Evolutionary conservation across 1,140 invertebrate genomes (phyloP).

Genomic region (Diorhabda elongata): DNA sequence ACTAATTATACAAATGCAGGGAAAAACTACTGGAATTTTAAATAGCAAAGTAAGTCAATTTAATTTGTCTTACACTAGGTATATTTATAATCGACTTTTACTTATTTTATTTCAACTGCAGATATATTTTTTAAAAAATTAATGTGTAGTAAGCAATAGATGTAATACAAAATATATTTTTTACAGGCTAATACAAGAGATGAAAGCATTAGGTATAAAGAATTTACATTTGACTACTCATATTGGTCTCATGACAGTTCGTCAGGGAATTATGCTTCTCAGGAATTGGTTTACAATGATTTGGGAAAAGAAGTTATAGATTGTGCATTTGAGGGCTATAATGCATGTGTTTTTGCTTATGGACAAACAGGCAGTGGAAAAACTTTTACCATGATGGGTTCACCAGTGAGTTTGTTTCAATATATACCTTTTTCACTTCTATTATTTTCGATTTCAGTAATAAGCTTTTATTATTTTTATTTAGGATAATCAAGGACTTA

Average conservation of each 20-base stretch:
- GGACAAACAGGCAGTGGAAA: slow-evolving; percentile 94
- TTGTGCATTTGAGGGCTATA: slow-evolving; percentile 94
- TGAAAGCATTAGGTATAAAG: slow-evolving; percentile 61
- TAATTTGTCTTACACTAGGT: too few species aligned
- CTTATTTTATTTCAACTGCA: too few species aligned
- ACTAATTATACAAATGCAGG: slow-evolving; percentile 82
- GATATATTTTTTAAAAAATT: too few species aligned
- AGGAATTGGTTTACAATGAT: slow-evolving; percentile 83
- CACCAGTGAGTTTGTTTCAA: slow-evolving; percentile 53
- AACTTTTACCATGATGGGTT: slow-evolving; percentile 98
- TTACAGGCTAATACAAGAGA: slow-evolving; percentile 43
- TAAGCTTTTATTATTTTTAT: slow-evolving; percentile 28
- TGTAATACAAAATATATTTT: not conserved
- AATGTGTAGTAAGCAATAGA: too few species aligned
- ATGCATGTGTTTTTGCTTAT: slow-evolving; percentile 95
- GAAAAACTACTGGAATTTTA: slow-evolving; percentile 76
- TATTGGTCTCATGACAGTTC: slow-evolving; percentile 79
- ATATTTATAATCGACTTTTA: too few species aligned
- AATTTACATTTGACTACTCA: slow-evolving; percentile 91
- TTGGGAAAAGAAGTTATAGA: slow-evolving; percentile 86
- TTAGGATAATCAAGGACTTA: slow-evolving; percentile 76
- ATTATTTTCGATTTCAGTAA: slow-evolving; percentile 8
- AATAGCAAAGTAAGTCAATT: slow-evolving; percentile 66
- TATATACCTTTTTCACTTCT: not conserved
- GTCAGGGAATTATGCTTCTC: slow-evolving; percentile 72